A percentile compares a stretch with the other conserved stretches of the same genome.
Evolutionary conservation across 2,888 invertebrate species (phyloP).

Genomic region (Leptarthrus brevirostris): DNA sequence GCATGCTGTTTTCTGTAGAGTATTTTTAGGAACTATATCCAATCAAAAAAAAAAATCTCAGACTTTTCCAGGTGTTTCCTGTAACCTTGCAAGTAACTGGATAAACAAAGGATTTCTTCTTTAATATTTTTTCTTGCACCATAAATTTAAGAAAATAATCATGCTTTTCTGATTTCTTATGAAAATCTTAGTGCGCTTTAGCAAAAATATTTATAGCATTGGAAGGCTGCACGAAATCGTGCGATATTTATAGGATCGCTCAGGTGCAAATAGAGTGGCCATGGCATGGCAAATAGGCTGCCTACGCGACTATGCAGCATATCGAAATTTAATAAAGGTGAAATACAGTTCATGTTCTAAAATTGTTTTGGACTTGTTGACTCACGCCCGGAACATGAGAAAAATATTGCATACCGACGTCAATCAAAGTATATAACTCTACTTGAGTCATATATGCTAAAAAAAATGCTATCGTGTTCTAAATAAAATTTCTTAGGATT

Average conservation of each 20-base stretch:
- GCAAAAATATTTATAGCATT: conserved; percentile 28
- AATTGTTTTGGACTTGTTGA: not conserved
- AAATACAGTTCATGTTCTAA: conserved; percentile 8
- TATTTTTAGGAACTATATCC: no score
- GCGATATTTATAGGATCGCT: conserved; percentile 25
- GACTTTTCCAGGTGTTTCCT: conserved; percentile 31
- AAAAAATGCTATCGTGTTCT: not conserved
- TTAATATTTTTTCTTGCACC: not conserved
- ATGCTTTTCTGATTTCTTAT: not conserved
- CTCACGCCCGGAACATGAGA: not conserved
- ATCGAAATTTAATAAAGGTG: conserved; percentile 8
- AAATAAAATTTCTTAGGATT: not conserved
- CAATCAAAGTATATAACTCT: no score
- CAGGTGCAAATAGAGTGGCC: not conserved
- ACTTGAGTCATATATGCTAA: not conserved
- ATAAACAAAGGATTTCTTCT: not conserved
- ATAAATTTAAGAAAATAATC: no score
- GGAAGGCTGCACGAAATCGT: not conserved
- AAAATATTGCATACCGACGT: not conserved
- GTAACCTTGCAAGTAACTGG: not conserved
- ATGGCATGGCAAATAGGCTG: no score
- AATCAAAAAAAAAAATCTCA: conserved; percentile 4
- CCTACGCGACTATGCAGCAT: not conserved
- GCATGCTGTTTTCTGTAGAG: no score
- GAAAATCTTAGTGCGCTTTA: not conserved